phyloP scores from a whole-genome alignment of 2,888 invertebrate species.

The Bursaphelenchus okinawaensis region DNA sequence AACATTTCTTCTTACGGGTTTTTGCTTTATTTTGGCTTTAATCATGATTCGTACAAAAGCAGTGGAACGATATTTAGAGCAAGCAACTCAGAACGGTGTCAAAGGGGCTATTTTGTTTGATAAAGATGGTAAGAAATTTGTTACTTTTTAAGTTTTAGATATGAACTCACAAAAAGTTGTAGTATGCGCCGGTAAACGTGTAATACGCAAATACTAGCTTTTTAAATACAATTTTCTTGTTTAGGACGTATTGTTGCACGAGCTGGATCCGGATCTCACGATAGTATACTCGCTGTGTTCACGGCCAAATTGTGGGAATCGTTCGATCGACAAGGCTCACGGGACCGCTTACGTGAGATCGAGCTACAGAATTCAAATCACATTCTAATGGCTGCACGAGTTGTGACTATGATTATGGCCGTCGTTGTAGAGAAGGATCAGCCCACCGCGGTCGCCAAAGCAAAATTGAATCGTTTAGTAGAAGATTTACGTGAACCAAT shows the following conservation, averaged over 20 bases:
- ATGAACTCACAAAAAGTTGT: too few relatives aligned
- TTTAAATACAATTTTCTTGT: neutral
- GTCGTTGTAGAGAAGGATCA: neutral
- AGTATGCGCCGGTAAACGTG: too few relatives aligned
- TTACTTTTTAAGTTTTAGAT: neutral
- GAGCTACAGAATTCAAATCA: neutral
- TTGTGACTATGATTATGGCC: constrained; percentile 4
- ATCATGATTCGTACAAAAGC: constrained; percentile 20
- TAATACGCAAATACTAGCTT: too few relatives aligned
- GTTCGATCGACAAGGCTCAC: constrained; percentile 19
- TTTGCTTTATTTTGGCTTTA: neutral
- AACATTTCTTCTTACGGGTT: too few relatives aligned
- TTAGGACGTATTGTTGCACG: constrained; percentile 19
- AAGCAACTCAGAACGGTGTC: constrained; percentile 18
- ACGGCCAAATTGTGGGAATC: constrained; percentile 25
- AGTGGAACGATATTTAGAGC: constrained; percentile 18
- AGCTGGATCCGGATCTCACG: constrained; percentile 16
- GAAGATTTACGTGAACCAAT: constrained; percentile 3
- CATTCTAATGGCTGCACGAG: constrained; percentile 1
- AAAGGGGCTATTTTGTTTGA: constrained; percentile 24
- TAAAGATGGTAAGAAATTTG: constrained; percentile 20
- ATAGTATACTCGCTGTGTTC: constrained; percentile 17
- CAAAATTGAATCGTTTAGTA: constrained; percentile 2
- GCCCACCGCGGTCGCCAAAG: constrained; percentile 1
- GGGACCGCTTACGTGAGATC: constrained; percentile 7